phyloP scores from a whole-genome alignment of 2,113 vertebrate genomes.

The Dromaius novaehollandiae region DNA sequence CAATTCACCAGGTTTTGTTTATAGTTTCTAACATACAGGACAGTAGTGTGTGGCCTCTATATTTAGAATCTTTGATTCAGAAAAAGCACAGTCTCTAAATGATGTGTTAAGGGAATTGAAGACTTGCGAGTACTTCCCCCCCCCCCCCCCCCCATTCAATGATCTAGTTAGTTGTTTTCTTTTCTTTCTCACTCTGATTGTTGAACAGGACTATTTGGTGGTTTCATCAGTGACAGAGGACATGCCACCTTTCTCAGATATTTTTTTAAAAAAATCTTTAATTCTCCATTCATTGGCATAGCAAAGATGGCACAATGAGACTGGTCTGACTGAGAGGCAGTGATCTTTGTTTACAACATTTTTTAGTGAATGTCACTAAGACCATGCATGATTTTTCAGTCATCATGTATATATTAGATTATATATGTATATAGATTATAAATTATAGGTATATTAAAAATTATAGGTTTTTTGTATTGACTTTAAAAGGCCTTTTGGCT shows the following conservation, averaged over 20 bases:
- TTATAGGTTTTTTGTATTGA: not conserved
- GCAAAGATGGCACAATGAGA: not conserved
- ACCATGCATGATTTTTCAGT: not conserved
- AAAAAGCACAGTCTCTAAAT: not conserved
- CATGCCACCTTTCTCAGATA: accelerated
- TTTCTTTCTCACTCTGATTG: not conserved
- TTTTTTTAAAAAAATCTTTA: not conserved
- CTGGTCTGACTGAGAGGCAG: not conserved
- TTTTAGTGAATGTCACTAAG: not conserved
- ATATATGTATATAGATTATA: too few relatives aligned
- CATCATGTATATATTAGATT: not conserved
- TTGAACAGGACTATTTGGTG: not conserved
- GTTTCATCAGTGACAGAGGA: not conserved
- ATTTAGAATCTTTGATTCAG: not conserved
- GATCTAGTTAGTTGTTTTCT: not conserved
- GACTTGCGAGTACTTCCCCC: not conserved
- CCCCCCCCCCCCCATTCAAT: not conserved
- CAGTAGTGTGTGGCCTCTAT: not conserved
- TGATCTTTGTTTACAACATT: not conserved
- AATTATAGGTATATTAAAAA: too few relatives aligned
- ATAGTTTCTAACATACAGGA: not conserved
- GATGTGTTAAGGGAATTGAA: not conserved
- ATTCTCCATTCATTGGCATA: not conserved
- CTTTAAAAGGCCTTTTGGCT: not conserved
- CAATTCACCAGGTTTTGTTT: not conserved